Base-by-base conservation (phyloP, 1,140 invertebrate genomes). In the Magallana gigas region DNA sequence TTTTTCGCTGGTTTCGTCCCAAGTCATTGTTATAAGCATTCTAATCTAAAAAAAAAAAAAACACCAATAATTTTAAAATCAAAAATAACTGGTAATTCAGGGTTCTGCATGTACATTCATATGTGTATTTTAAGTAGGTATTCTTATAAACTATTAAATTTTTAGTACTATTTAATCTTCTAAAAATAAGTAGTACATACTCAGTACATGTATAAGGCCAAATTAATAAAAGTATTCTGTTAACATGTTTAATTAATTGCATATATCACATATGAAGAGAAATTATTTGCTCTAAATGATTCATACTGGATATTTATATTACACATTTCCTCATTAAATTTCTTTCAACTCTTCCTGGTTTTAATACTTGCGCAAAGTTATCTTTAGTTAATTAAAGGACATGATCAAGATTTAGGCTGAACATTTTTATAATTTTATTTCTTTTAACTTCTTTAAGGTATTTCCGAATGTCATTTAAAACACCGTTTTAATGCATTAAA, bases 11-110 rank as follows among this genome's bases (percentile, higher is more conserved):
- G 29, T 36, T 8, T 36, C 18, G 4, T 76, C 36, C 11, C 8
- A 11, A 36, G 23, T 3, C 68, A 76, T 23, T 36, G 68, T 76
- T 11, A 76, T 36, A 29, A 76, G 23, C 8, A 12, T 36, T 76
- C 29, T 76, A 36, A 76, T 76, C 68, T 76, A 23, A 29, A 76
- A 71, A 36, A 76, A 71, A 23, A 29, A 36, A 76, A 71, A 23
- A 29, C 1, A 23, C 23, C 23, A 23, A 12, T 4, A 29, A 4
- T 36, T 36, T 23, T 23, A 71, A 18, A 76, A 3, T 8, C 11
- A 12, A 29, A 23, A 36, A 36, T 18, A 29, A 12, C 64, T 23
- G 16, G 9, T 11, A 11, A 12, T 29, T 76, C 68, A 29, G 23
- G 3, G 36, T 76, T 3, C 0, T 11, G 11, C 12, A 9, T 12